These are phyloP conservation scores for Mylabris sibirica DNA, from an alignment of 2,888 invertebrate species.

Conservation along the genomic window DNA sequence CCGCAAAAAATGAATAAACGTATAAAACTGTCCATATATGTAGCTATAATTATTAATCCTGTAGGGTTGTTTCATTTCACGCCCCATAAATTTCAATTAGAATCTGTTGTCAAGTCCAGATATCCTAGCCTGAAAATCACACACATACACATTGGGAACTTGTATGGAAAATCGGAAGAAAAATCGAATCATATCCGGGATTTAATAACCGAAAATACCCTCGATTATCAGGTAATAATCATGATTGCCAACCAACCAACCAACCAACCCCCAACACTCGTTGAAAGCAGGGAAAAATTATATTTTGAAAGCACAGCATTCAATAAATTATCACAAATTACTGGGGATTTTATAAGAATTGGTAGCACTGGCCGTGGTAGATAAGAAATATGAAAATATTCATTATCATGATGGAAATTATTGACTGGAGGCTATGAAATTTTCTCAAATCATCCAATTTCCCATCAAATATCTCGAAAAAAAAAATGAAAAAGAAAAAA, in stretches of 20 bases:
- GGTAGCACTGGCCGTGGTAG: conserved; percentile 1
- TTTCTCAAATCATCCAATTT: too few species aligned
- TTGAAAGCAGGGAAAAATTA: too few species aligned
- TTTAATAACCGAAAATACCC: conserved; percentile 5
- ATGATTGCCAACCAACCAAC: not conserved
- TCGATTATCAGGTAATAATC: not conserved
- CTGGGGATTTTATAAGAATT: not conserved
- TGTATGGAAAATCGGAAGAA: not conserved
- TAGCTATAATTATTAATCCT: conserved; percentile 7
- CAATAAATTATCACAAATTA: conserved; percentile 3
- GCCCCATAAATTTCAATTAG: conserved; percentile 5
- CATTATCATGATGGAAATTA: too few species aligned
- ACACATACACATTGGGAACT: not conserved
- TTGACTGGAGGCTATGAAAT: too few species aligned
- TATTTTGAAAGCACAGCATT: not conserved
- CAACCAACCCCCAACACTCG: too few species aligned
- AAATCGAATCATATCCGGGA: not conserved
- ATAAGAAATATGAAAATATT: not conserved
- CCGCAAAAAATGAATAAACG: not conserved
- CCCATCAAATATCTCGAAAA: too few species aligned
- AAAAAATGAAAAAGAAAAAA: too few species aligned
- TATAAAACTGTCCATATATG: not conserved
- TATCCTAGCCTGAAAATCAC: not conserved
- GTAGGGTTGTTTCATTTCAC: conserved; percentile 7
- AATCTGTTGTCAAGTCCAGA: conserved; percentile 11